phyloP scores from a whole-genome alignment of 2,888 invertebrate species.

The Phyllotreta cruciferae region DNA sequence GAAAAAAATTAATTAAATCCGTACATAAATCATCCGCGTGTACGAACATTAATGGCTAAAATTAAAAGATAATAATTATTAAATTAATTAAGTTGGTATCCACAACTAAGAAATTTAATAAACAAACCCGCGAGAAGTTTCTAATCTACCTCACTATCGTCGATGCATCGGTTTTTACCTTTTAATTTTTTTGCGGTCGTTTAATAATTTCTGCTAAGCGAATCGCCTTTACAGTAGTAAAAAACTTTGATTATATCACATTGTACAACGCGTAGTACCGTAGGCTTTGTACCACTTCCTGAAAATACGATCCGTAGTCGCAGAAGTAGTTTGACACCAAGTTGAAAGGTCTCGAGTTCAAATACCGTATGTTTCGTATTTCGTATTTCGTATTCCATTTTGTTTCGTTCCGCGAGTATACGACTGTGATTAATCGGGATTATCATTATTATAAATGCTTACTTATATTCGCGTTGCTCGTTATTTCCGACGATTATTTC shows the following conservation, averaged over 20 bases:
- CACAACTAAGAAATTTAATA: too few relatives aligned
- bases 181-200: constrained; percentile 17
- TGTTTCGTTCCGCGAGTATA: constrained; percentile 42
- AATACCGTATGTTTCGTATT: constrained; percentile 51
- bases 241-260: constrained; percentile 30
- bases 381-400: constrained; percentile 42
- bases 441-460: constrained; percentile 50
- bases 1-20: too few relatives aligned
- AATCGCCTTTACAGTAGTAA: constrained; percentile 28
- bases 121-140: too few relatives aligned
- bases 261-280: constrained; percentile 28
- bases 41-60: too few relatives aligned
- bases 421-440: constrained; percentile 55
- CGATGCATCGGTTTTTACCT: background rate
- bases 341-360: constrained; percentile 57
- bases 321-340: constrained; percentile 52
- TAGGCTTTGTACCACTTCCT: constrained; percentile 32
- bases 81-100: too few relatives aligned
- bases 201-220: constrained; percentile 31
- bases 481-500: constrained; percentile 19
- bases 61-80: too few relatives aligned
- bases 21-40: too few relatives aligned
- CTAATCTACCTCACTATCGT: constrained; percentile 10
- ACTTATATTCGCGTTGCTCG: constrained; percentile 37
- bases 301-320: constrained; percentile 37